phyloP scores from a whole-genome alignment of 2,113 vertebrate species.

The Progne subis region DNA sequence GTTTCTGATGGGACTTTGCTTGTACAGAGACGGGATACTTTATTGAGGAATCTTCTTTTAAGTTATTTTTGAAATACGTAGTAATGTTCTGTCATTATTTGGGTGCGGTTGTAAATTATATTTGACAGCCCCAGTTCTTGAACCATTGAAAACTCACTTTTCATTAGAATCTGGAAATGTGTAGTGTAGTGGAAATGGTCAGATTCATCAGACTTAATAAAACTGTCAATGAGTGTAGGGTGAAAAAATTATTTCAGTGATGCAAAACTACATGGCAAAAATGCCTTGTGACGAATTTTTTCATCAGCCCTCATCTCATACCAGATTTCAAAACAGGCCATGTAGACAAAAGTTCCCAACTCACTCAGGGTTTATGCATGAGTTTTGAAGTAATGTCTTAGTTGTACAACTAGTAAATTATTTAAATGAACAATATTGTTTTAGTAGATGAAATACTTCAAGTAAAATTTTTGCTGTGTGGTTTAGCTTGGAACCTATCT shows the following conservation, averaged over 20 bases:
- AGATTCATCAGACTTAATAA: neutral
- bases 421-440: neutral
- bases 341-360: neutral
- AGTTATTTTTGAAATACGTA: neutral
- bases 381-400: neutral
- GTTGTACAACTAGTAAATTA: neutral
- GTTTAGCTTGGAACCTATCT: neutral
- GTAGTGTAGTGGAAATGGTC: neutral
- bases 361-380: rapidly evolving
- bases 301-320: neutral
- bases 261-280: neutral
- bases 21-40: neutral
- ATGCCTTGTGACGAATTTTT: neutral
- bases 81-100: neutral
- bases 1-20: neutral
- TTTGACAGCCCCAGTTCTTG: neutral
- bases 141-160: neutral
- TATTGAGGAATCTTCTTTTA: neutral
- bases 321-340: neutral
- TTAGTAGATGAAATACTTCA: neutral
- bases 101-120: neutral
- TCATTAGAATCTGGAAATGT: neutral
- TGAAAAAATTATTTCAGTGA: neutral
- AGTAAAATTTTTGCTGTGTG: neutral
- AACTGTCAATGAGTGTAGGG: neutral